phyloP scores from a whole-genome alignment of 2,113 vertebrate species.

The Charadrius vociferus region DNA sequence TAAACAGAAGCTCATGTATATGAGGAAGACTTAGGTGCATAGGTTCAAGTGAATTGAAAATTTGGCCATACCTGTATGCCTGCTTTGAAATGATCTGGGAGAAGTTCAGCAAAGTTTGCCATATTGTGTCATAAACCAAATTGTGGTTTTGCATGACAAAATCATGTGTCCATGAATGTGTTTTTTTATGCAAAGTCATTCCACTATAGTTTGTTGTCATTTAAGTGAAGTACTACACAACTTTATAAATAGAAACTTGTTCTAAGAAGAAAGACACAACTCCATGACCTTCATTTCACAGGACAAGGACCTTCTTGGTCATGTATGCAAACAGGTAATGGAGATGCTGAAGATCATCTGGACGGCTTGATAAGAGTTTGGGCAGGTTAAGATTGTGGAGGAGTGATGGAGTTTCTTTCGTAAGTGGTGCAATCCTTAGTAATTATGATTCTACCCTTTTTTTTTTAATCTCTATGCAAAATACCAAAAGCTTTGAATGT shows the following conservation, averaged over 20 bases:
- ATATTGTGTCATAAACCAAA: background rate
- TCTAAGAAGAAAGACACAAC: background rate
- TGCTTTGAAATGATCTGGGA: background rate
- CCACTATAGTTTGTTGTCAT: background rate
- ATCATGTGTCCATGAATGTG: background rate
- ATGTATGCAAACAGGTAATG: background rate
- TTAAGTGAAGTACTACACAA: background rate
- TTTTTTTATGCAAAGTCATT: background rate
- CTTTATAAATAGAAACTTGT: background rate
- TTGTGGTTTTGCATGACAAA: background rate
- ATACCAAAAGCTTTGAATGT: background rate
- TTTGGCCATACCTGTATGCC: background rate
- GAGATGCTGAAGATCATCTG: background rate
- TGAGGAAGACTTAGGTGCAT: background rate
- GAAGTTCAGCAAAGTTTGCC: background rate
- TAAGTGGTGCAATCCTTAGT: background rate
- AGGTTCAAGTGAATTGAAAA: background rate
- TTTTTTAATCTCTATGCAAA: background rate
- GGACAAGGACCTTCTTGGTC: background rate
- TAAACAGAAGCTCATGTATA: background rate
- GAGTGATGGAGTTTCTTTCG: background rate
- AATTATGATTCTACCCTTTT: background rate
- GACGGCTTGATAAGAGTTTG: background rate
- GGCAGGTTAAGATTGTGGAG: background rate
- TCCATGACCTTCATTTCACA: background rate